Evolutionary conservation across 1,140 invertebrate genomes (phyloP).

Genomic region (Drosophila subobscura): DNA sequence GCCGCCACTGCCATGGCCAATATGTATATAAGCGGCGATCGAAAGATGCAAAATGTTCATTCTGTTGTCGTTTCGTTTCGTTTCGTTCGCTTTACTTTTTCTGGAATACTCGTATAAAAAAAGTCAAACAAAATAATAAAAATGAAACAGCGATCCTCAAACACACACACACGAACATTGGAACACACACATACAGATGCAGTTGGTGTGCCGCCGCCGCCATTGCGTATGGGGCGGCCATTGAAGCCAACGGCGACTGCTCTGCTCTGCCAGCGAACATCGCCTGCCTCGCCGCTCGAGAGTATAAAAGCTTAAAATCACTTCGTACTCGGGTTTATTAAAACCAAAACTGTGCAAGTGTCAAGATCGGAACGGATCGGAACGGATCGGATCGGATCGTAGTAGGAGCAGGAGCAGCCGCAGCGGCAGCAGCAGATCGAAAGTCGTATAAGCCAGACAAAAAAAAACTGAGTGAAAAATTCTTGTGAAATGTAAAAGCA

Average conservation of each 20-base stretch:
- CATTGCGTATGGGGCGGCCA: constrained; percentile 57
- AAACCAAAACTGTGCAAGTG: constrained; percentile 81
- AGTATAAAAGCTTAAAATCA: constrained; percentile 83
- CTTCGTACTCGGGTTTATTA: constrained; percentile 83
- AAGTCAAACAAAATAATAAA: constrained; percentile 80
- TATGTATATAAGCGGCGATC: constrained; percentile 75
- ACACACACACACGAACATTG: constrained; percentile 18
- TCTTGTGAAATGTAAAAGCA: constrained; percentile 28
- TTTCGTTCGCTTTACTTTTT: constrained; percentile 67
- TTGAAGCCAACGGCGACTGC: constrained; percentile 52
- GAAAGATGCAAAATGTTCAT: constrained; percentile 81
- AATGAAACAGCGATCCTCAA: constrained; percentile 71
- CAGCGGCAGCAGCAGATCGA: constrained; percentile 2
- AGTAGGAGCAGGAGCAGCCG: neutral
- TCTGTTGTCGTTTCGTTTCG: constrained; percentile 66
- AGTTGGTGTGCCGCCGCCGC: constrained; percentile 43
- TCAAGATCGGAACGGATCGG: constrained; percentile 57
- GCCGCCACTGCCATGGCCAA: constrained; percentile 53
- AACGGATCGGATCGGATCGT: constrained; percentile 4
- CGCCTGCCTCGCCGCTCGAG: constrained; percentile 38
- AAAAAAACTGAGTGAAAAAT: constrained; percentile 17
- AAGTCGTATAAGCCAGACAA: neutral
- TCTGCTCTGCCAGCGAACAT: constrained; percentile 19
- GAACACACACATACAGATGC: constrained; percentile 11
- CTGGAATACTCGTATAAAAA: constrained; percentile 55